Base-by-base conservation (phyloP, 1,140 invertebrate species). In the Macrotrachela quadricornifera region DNA sequence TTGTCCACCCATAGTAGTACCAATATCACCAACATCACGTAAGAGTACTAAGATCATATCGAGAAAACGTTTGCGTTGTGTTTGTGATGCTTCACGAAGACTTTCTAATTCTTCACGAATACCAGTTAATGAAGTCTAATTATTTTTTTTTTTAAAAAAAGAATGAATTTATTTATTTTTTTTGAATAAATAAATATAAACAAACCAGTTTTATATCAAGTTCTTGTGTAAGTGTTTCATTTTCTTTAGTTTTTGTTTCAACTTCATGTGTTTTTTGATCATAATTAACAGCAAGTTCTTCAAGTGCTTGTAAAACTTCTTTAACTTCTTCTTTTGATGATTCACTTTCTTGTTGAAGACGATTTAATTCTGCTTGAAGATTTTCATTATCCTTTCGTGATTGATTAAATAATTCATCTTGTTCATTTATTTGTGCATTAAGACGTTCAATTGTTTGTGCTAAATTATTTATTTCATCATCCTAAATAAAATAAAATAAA, bases 201-300 rank as follows among this genome's bases (percentile, higher is more conserved):
- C 63, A 60, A 62, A 79, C 78, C 72, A 81, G 76, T 67, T 84
- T 86, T 55, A 77, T 74, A 58, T 76, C 76, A 52, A 85, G 69
- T 60, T 88, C 84, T 61, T 85, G 82, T 52, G 73, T 78, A 1
- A 88, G 70, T 44, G 74, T 75, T 62, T 92, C 86, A 62, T 82
- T 81, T 66, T 97, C 88, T 62, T 86, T 85, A 64, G 85, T 88
- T 70, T 94, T 94, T 58, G 77, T 77, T 57, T 95, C 88, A 9
- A 87, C 85, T 73, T 96, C 91, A 70, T 90, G 85, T 39, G 83
- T 88, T 66, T 97, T 97, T 71, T 97, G 91, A 65, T 99, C 94
- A 66, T 96, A 95, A 73, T 97, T 97, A 55, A 97, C 85, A 44
- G 92, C 94, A 46, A 99, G 72, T 70, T 99, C 94, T 67, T 99